Conservation (phyloP, 2,888 invertebrate genomes). For the Macaria liturata region DNA sequence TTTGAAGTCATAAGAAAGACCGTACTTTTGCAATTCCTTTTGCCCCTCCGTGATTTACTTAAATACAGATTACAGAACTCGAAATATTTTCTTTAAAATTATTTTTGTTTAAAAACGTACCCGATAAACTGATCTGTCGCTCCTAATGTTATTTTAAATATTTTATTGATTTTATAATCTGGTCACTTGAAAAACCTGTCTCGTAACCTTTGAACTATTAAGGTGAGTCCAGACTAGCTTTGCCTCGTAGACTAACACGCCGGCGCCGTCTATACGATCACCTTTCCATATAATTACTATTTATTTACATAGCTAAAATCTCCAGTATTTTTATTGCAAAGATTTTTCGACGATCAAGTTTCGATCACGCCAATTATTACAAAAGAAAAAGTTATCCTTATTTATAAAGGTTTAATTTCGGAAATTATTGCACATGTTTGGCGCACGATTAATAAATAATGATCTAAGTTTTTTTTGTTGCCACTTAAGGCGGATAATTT, state of each 20-base stretch:
- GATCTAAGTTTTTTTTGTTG: conserved; percentile 21
- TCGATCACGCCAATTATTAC: conserved; percentile 13
- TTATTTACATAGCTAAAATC: conserved; percentile 12
- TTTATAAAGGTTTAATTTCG: conserved; percentile 22
- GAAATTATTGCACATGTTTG: conserved; percentile 25
- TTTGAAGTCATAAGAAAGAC: too few species aligned
- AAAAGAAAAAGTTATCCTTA: conserved; percentile 17
- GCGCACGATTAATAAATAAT: conserved; percentile 24
- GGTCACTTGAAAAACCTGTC: conserved; percentile 61
- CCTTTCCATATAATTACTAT: conserved; percentile 17
- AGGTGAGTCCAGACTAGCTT: conserved; percentile 39
- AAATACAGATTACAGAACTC: background rate
- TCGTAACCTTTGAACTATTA: conserved; percentile 72
- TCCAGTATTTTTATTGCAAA: conserved; percentile 11
- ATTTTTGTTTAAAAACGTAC: conserved; percentile 37
- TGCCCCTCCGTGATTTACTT: too few species aligned
- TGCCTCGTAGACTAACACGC: conserved; percentile 11
- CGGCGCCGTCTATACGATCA: conserved; percentile 11
- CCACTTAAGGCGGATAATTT: conserved; percentile 22
- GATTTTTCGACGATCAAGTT: conserved; percentile 11
- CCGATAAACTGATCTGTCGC: conserved; percentile 44
- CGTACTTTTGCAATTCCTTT: too few species aligned
- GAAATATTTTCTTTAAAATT: conserved; percentile 17
- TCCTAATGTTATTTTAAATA: conserved; percentile 50
- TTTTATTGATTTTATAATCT: conserved; percentile 55